Evolutionary conservation across 2,797 vertebrate genomes (phyloP).

Genomic region (Sparidentex hasta): DNA sequence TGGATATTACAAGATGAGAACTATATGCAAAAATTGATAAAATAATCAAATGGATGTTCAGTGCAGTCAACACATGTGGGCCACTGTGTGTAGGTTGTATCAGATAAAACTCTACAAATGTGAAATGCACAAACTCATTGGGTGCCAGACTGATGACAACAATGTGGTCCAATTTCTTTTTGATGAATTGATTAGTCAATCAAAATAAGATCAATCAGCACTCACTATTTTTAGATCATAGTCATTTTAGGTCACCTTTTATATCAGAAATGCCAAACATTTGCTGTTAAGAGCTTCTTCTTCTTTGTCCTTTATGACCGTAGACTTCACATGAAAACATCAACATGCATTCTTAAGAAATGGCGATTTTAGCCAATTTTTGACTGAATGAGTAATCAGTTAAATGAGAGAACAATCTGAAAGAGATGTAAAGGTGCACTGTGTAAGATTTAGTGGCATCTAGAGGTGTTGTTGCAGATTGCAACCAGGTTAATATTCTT

Average conservation of each 20-base stretch:
- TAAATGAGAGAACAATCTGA: background rate
- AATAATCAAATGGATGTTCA: background rate
- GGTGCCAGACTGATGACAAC: background rate
- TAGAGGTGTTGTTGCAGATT: too few relatives aligned
- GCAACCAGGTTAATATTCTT: too few relatives aligned
- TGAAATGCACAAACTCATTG: background rate
- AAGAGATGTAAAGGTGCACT: too few relatives aligned
- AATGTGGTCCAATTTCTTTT: background rate
- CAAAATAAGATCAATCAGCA: background rate
- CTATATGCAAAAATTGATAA: background rate
- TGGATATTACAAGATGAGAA: background rate
- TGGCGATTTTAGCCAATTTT: too few relatives aligned
- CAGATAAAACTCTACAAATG: background rate
- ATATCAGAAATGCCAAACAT: slow-evolving; percentile 1
- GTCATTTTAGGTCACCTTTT: background rate
- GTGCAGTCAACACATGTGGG: background rate
- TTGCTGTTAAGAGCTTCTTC: background rate
- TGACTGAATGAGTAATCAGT: background rate
- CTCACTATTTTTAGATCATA: background rate
- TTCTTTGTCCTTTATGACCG: background rate
- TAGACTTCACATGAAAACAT: background rate
- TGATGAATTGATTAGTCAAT: background rate
- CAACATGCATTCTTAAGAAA: too few relatives aligned
- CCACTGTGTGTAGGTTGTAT: background rate
- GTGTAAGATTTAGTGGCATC: too few relatives aligned